A percentile compares a stretch with the other conserved stretches of the same genome.
These are phyloP conservation scores for Euplagia quadripunctaria DNA, from an alignment of 2,888 invertebrate species.

Conservation along the genomic window DNA sequence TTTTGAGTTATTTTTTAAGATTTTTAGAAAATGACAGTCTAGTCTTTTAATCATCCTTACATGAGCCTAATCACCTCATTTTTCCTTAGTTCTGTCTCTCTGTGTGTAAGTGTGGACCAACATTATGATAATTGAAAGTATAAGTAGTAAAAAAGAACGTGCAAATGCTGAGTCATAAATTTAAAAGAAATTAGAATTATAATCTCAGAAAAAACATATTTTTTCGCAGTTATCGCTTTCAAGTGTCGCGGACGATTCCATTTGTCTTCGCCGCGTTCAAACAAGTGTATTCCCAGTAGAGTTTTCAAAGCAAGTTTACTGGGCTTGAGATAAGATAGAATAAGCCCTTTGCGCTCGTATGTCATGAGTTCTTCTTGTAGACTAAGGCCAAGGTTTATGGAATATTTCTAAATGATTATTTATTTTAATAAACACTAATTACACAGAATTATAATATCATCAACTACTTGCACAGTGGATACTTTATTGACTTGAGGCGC, in stretches of 20 bases:
- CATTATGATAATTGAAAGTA: slow-evolving; percentile 5
- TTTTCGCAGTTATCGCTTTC: slow-evolving; percentile 67
- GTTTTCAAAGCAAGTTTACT: slow-evolving; percentile 79
- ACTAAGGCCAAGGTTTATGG: slow-evolving; percentile 53
- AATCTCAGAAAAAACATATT: slow-evolving; percentile 54
- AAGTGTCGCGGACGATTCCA: slow-evolving; percentile 69
- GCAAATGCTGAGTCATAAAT: slow-evolving; percentile 32
- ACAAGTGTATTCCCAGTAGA: slow-evolving; percentile 75
- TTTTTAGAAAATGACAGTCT: too few species aligned
- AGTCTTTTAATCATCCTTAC: neutral
- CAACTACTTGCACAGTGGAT: too few species aligned
- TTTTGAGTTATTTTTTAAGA: too few species aligned
- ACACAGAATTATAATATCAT: neutral
- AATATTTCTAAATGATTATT: slow-evolving; percentile 49
- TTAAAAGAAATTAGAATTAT: slow-evolving; percentile 51
- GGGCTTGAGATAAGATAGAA: slow-evolving; percentile 77
- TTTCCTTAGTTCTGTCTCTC: neutral
- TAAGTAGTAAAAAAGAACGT: slow-evolving; percentile 3
- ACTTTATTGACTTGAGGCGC: too few species aligned
- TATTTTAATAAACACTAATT: slow-evolving; percentile 15
- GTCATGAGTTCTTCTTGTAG: slow-evolving; percentile 69
- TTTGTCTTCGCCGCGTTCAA: slow-evolving; percentile 73
- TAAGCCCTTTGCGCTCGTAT: slow-evolving; percentile 78
- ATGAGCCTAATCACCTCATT: neutral
- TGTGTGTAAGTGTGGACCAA: neutral